These are phyloP conservation scores for Potamilus streckersoni DNA, from an alignment of 1,140 invertebrate species.

Conservation along the genomic window DNA sequence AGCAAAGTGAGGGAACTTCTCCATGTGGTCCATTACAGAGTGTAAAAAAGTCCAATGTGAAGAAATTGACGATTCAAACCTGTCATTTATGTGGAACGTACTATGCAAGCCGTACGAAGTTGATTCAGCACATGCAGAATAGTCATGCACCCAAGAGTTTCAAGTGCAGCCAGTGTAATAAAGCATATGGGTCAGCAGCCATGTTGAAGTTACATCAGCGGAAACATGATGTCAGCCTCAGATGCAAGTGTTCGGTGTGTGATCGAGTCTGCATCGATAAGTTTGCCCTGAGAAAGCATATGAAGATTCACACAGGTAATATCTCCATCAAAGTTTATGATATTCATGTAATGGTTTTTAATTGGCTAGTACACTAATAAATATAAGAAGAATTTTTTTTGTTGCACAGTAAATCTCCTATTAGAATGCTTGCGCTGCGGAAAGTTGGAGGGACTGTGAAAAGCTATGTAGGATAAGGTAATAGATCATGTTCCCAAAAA, in stretches of 20 bases:
- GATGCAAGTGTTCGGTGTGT: constrained; percentile 16
- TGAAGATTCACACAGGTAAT: constrained; percentile 21
- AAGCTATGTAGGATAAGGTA: too few relatives aligned
- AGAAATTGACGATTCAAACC: constrained; percentile 10
- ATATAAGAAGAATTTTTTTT: too few relatives aligned
- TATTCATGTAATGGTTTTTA: too few relatives aligned
- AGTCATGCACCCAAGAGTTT: background rate
- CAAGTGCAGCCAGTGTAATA: constrained; percentile 13
- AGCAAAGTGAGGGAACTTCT: background rate
- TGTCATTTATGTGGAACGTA: background rate
- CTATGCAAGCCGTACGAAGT: background rate
- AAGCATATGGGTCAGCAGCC: constrained; percentile 16
- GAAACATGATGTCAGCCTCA: constrained; percentile 5
- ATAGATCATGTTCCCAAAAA: too few relatives aligned
- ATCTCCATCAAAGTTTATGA: too few relatives aligned
- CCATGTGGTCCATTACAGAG: background rate
- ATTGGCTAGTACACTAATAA: too few relatives aligned
- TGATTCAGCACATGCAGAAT: background rate
- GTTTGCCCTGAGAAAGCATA: constrained; percentile 15
- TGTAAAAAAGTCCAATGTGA: constrained; percentile 18
- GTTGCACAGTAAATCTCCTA: too few relatives aligned
- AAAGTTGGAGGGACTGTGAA: too few relatives aligned
- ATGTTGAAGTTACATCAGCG: constrained; percentile 20
- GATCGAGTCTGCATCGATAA: constrained; percentile 11
- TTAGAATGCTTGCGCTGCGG: too few relatives aligned